Conservation (phyloP, 2,113 vertebrate species). For the Festucalex cinctus region DNA sequence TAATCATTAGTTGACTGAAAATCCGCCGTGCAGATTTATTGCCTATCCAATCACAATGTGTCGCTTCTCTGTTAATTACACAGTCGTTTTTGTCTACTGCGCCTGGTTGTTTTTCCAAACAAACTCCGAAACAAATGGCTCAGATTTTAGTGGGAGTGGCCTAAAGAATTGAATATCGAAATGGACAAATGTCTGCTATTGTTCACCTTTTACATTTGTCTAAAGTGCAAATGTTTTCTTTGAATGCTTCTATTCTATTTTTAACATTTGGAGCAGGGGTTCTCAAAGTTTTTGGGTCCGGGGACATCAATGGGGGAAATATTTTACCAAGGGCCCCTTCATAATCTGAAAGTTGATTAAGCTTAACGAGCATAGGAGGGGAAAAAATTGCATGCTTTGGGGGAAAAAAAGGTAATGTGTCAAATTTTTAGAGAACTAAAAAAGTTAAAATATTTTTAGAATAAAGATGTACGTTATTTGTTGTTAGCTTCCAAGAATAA, state of each 20-base stretch:
- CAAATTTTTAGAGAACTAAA: too few species aligned
- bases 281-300: neutral
- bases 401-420: too few species aligned
- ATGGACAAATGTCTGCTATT: neutral
- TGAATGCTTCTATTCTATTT: neutral
- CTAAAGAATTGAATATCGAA: neutral
- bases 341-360: too few species aligned
- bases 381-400: too few species aligned
- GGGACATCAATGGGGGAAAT: neutral
- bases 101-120: neutral
- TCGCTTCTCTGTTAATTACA: conserved; percentile 56
- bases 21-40: neutral
- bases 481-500: too few species aligned
- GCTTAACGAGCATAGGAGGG: too few species aligned
- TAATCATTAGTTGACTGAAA: neutral
- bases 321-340: too few species aligned
- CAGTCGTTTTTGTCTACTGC: conserved; percentile 39
- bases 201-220: neutral
- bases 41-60: conserved; percentile 33
- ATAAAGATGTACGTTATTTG: too few species aligned
- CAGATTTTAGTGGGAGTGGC: neutral
- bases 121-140: conserved; percentile 5
- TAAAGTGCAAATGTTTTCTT: neutral
- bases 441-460: too few species aligned
- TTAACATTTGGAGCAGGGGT: neutral